Evolutionary conservation across 2,113 vertebrate species (phyloP), one percentile per base, ranked within the genome.

Genomic region (Vimba vimba): DNA sequence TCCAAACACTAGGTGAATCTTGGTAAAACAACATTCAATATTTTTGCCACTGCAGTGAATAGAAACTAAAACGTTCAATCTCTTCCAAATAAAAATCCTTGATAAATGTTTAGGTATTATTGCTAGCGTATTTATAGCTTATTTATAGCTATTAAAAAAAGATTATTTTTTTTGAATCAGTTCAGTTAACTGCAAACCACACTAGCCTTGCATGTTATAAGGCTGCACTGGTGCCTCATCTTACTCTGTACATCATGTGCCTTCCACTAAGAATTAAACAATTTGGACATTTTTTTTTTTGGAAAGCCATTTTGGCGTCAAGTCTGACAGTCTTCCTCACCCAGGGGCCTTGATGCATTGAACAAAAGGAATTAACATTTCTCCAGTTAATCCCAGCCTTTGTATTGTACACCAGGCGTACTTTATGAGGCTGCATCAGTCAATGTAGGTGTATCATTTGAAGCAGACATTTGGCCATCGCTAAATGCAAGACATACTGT

Each of bases 401-500:
- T 74, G 80, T 88, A 83, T 71, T 45, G 82, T 73, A 45, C 30
- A 85, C 87, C 85, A 52, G 87, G 83, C 47, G 21, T 47, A 47
- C 62, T 27, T 76, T 83, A 69, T 4, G 7, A 27, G 69, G 84
- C 9, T 10, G 79, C 57, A 13, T 79, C 85, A 13, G 69, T 86
- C 80, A 85, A 85, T 90, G 33, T 57, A 89, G 88, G 89, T 91
- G 69, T 74, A 84, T 88, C 47, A 81, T 60, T 82, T 76, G 74
- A 57, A 84, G 66, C 87, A 89, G 84, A 89, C 82, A 27, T 83
- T 87, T 89, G 89, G 73, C 86, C 84, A 39, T 57, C 3, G 5
- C 19, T 59, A 85, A 86, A 79, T 74, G 71, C 39, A n/a, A 73
- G n/a, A 86, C 68, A 59, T 88, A 82, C 87, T 92, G 90, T 91